Conservation (phyloP, 2,888 invertebrate species). For the Tridacna crocea region DNA sequence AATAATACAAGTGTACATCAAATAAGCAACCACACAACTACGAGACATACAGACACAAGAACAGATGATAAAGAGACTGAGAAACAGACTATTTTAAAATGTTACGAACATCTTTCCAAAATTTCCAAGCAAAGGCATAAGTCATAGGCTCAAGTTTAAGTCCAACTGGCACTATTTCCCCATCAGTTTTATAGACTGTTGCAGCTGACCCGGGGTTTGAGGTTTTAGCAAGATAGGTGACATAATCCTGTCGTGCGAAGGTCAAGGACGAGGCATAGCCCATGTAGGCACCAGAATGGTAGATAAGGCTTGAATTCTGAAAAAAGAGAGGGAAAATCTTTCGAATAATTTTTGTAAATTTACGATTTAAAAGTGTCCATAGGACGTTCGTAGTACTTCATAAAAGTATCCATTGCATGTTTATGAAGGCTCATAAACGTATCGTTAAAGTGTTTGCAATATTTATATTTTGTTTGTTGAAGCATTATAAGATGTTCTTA, state of each 20-base stretch:
- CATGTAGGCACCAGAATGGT: conserved; percentile 27
- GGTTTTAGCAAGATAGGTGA: background rate
- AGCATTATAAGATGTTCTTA: too few relatives aligned
- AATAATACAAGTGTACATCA: too few relatives aligned
- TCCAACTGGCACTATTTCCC: conserved; percentile 22
- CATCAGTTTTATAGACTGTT: background rate
- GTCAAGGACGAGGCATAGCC: conserved; percentile 28
- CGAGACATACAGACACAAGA: too few relatives aligned
- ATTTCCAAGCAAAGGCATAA: conserved; percentile 10
- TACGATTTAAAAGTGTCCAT: background rate
- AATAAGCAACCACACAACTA: too few relatives aligned
- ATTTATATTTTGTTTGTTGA: too few relatives aligned
- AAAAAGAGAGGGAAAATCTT: background rate
- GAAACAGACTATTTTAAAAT: too few relatives aligned
- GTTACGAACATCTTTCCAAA: conserved; percentile 18
- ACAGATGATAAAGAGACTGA: too few relatives aligned
- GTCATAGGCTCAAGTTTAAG: conserved; percentile 30
- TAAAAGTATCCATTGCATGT: too few relatives aligned
- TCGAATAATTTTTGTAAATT: too few relatives aligned
- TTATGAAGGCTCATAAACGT: too few relatives aligned
- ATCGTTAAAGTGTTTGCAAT: too few relatives aligned
- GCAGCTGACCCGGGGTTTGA: background rate
- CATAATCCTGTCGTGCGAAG: conserved; percentile 6
- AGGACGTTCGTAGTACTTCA: too few relatives aligned
- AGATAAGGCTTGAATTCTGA: conserved; percentile 18